phyloP scores from a whole-genome alignment of 2,113 vertebrate species.

The Strix aluco region DNA sequence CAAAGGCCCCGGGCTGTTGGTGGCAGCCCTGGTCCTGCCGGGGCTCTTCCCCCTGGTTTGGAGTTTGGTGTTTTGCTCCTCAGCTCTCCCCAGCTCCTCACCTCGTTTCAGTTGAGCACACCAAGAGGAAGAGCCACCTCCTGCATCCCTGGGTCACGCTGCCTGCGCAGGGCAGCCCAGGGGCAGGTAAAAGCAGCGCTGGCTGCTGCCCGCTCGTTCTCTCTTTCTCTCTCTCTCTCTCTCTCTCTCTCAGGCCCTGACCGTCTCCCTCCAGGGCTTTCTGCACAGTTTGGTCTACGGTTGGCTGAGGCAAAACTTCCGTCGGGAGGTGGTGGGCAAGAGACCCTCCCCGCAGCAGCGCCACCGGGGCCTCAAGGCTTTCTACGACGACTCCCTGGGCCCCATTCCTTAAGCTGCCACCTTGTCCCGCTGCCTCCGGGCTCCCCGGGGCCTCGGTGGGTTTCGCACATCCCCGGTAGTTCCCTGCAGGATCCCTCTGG shows the following conservation, averaged over 20 bases:
- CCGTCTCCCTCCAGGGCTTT: slow-evolving; percentile 80
- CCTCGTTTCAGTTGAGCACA: too few relatives aligned
- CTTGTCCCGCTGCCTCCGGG: rapidly evolving
- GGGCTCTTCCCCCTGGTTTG: not conserved
- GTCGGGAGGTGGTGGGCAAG: slow-evolving; percentile 60
- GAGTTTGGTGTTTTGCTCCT: not conserved
- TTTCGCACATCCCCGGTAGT: not conserved
- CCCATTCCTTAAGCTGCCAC: not conserved
- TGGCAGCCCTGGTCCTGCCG: not conserved
- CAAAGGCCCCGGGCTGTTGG: not conserved
- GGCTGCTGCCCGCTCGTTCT: too few relatives aligned
- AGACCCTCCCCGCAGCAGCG: not conserved
- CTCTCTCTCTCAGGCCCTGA: slow-evolving; percentile 62
- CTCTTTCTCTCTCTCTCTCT: too few relatives aligned
- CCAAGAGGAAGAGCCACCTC: not conserved
- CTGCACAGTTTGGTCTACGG: slow-evolving; percentile 81
- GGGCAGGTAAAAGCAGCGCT: not conserved
- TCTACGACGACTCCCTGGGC: slow-evolving; percentile 76
- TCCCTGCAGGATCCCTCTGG: not conserved
- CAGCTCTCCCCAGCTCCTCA: not conserved
- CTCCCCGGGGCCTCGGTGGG: rapidly evolving
- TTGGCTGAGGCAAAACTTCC: slow-evolving; percentile 81
- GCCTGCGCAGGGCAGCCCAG: not conserved
- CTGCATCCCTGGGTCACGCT: not conserved
- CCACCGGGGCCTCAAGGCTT: not conserved